Percentiles rank a stretch among this genome's conserved stretches.
These are phyloP conservation scores for Tinea semifulvella DNA, from an alignment of 2,888 invertebrate species.

Conservation along the genomic window DNA sequence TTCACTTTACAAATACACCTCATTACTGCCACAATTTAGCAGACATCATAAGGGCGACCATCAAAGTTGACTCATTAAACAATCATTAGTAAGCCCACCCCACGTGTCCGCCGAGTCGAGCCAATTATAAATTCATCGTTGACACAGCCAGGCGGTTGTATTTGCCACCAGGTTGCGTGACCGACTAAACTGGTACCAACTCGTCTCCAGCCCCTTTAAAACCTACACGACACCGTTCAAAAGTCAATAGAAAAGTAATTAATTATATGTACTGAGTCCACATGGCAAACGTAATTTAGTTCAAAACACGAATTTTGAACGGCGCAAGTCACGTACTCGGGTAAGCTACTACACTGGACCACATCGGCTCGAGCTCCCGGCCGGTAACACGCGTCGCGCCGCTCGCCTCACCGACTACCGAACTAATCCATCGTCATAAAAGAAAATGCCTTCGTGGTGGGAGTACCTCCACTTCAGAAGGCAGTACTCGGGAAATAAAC, in stretches of 20 bases:
- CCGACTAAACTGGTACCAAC: not conserved
- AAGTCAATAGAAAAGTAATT: slow-evolving; percentile 37
- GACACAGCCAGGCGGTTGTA: not conserved
- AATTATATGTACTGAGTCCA: slow-evolving; percentile 30
- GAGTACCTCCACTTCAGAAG: slow-evolving; percentile 65
- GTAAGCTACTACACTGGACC: not conserved
- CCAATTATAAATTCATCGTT: slow-evolving; percentile 9
- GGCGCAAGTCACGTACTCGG: not conserved
- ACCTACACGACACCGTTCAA: slow-evolving; percentile 14
- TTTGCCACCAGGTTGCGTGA: slow-evolving; percentile 2
- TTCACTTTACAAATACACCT: too few species aligned
- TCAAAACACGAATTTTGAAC: slow-evolving; percentile 7
- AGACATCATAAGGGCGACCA: too few species aligned
- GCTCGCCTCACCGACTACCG: not conserved
- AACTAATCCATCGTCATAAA: slow-evolving; percentile 1
- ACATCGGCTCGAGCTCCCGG: not conserved
- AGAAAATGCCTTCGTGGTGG: slow-evolving; percentile 69
- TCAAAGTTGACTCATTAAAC: not conserved
- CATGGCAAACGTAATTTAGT: slow-evolving; percentile 27
- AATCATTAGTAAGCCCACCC: not conserved
- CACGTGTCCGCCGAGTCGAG: not conserved
- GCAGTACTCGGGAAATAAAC: slow-evolving; percentile 61
- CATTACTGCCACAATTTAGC: too few species aligned
- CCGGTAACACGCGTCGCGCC: slow-evolving; percentile 3
- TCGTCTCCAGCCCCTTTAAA: not conserved